Conservation (phyloP, 2,797 vertebrate genomes). For the Smutsia temminckii region DNA sequence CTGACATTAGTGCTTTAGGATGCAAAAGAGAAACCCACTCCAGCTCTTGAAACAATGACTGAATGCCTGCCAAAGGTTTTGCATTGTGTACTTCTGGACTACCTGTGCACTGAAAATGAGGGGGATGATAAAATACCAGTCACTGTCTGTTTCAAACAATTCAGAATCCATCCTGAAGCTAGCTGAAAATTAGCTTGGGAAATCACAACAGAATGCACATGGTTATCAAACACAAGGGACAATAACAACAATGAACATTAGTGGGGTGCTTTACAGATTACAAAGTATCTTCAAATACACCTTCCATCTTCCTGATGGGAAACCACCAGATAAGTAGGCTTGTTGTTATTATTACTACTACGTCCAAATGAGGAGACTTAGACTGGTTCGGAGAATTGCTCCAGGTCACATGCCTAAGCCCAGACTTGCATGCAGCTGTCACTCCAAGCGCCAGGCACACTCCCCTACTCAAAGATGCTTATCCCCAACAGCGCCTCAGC, state of each 20-base stretch:
- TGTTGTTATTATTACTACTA: not conserved
- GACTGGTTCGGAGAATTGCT: not conserved
- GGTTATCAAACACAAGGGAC: not conserved
- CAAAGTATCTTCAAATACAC: slow-evolving; percentile 4
- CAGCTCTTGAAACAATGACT: not conserved
- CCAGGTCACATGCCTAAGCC: not conserved
- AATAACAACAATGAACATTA: not conserved
- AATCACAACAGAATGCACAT: not conserved
- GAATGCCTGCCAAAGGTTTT: not conserved
- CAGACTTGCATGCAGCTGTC: not conserved
- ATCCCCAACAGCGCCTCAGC: not conserved
- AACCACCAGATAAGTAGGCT: not conserved
- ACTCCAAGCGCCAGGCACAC: not conserved
- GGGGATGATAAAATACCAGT: not conserved
- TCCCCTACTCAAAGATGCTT: not conserved
- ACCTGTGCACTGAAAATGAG: not conserved
- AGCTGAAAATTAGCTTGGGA: not conserved
- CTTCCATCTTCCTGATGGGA: not conserved
- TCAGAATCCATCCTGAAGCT: not conserved
- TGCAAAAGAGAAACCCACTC: not conserved
- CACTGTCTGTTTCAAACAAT: slow-evolving; percentile 41
- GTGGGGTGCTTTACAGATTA: not conserved
- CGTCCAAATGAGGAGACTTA: not conserved
- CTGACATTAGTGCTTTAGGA: not conserved
- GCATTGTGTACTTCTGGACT: not conserved